These are phyloP conservation scores for Anseranas semipalmata DNA, from an alignment of 2,113 vertebrate species.

Conservation along the genomic window DNA sequence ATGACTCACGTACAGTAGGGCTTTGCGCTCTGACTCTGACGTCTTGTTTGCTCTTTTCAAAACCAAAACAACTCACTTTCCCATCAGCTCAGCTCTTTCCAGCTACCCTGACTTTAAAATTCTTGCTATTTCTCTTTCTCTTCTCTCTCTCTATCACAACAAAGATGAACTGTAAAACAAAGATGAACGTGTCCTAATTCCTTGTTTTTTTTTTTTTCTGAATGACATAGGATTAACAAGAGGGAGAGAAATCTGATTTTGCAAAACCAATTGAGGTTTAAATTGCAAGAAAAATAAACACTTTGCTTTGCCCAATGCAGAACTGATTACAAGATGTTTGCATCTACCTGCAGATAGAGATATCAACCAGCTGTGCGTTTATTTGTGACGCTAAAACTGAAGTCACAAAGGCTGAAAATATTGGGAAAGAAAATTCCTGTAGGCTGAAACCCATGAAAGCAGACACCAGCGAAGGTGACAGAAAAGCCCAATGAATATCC, in stretches of 20 bases:
- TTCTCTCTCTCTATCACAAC: background rate
- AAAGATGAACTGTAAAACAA: background rate
- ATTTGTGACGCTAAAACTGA: background rate
- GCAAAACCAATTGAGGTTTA: background rate
- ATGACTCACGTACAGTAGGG: slow-evolving; percentile 7
- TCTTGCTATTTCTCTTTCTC: background rate
- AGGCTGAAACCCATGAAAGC: background rate
- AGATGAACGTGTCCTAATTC: background rate
- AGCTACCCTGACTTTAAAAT: background rate
- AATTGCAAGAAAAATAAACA: slow-evolving; percentile 6
- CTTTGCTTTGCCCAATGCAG: background rate
- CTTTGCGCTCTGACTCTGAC: background rate
- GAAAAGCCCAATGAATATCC: background rate
- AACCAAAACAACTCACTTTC: slow-evolving; percentile 31
- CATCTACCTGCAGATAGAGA: background rate
- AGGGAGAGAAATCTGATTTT: slow-evolving; percentile 25
- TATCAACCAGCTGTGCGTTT: background rate
- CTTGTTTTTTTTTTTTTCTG: background rate
- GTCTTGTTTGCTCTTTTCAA: slow-evolving; percentile 2
- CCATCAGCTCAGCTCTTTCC: background rate
- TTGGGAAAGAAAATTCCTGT: background rate
- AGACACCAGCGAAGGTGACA: background rate
- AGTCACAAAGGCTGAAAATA: background rate
- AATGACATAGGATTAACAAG: background rate
- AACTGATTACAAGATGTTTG: background rate